Conservation (phyloP, 1,140 invertebrate genomes). For the Drosophila sucinea region DNA sequence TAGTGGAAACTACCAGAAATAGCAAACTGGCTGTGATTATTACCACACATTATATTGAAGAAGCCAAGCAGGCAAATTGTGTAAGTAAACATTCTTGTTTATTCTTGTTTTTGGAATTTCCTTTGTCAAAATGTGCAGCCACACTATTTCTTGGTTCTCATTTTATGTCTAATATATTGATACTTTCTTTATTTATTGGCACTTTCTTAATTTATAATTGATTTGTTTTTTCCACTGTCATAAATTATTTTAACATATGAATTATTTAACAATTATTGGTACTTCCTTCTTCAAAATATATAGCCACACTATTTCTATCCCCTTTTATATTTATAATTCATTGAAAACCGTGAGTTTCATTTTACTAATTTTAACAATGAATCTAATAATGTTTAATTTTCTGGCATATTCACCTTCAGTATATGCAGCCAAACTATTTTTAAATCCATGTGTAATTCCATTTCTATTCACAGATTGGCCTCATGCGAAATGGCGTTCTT, state of each 20-base stretch:
- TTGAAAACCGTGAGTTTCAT: too few species aligned
- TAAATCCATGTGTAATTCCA: background rate
- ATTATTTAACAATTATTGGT: too few species aligned
- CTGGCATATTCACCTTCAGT: background rate
- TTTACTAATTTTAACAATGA: too few species aligned
- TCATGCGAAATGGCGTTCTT: slow-evolving; percentile 93
- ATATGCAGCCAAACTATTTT: background rate
- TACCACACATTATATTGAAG: slow-evolving; percentile 98
- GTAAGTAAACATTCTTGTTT: slow-evolving; percentile 84
- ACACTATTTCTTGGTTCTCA: background rate
- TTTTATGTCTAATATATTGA: too few species aligned
- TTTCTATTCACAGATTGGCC: slow-evolving; percentile 88
- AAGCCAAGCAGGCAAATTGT: slow-evolving; percentile 92
- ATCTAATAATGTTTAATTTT: too few species aligned
- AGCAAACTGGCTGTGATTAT: slow-evolving; percentile 91
- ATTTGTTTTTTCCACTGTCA: too few species aligned
- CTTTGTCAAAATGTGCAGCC: background rate
- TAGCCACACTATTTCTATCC: too few species aligned
- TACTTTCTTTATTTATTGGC: too few species aligned
- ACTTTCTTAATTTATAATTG: too few species aligned
- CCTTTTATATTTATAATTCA: too few species aligned
- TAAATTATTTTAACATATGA: too few species aligned
- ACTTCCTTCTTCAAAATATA: too few species aligned
- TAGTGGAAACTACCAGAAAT: slow-evolving; percentile 89
- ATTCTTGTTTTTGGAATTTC: fast-evolving